These are phyloP conservation scores for Acrobasis repandana DNA, from an alignment of 2,888 invertebrate species.

Conservation along the genomic window DNA sequence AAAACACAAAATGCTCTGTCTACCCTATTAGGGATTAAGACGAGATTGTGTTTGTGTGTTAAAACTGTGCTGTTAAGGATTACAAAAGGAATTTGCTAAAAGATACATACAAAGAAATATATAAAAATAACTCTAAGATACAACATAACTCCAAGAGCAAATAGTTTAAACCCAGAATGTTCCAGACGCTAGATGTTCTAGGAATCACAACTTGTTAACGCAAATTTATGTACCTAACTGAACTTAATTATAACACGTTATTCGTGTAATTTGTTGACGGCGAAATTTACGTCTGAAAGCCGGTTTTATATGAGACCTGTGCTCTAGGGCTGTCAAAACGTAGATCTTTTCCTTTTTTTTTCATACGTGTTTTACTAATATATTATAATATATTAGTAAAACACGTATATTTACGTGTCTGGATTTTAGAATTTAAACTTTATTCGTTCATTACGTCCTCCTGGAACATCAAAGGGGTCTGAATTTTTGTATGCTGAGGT, in stretches of 20 bases:
- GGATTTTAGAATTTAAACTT: no score
- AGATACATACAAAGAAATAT: no score
- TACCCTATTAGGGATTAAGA: no score
- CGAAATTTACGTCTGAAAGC: slow-evolving; percentile 16
- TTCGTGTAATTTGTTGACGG: slow-evolving; percentile 18
- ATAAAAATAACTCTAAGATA: no score
- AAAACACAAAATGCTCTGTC: no score
- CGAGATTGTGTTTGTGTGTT: no score
- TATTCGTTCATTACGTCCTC: no score
- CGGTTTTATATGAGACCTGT: slow-evolving; percentile 9
- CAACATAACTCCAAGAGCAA: no score
- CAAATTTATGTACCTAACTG: neutral
- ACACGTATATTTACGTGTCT: neutral
- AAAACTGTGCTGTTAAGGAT: no score
- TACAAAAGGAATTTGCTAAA: no score
- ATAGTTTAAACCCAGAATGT: neutral
- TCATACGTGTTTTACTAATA: neutral
- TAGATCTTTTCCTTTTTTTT: neutral
- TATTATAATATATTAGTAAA: neutral
- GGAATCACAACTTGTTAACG: neutral
- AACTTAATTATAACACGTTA: slow-evolving; percentile 14
- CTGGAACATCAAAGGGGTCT: no score
- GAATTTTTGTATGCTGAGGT: no score
- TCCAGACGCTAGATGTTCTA: neutral
- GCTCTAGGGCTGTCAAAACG: neutral